Conservation (phyloP, 2,113 vertebrate species). For the Egretta garzetta region DNA sequence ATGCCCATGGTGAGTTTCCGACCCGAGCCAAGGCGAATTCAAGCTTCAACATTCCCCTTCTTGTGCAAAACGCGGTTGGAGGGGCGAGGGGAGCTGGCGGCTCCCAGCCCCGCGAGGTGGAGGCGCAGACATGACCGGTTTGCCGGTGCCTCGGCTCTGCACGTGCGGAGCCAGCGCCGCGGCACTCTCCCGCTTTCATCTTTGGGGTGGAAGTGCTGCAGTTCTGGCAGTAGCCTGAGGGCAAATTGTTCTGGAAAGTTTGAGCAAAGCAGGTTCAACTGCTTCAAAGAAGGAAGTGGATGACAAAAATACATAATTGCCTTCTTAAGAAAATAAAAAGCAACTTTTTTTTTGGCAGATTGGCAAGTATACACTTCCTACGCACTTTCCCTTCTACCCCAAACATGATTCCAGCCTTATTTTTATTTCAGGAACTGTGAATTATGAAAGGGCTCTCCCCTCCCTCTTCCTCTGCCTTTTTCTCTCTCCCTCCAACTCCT, state of each 20-base stretch:
- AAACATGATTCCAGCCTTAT: conserved; percentile 63
- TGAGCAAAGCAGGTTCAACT: conserved; percentile 54
- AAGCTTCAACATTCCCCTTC: background rate
- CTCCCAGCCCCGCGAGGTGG: background rate
- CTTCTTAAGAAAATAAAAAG: conserved; percentile 65
- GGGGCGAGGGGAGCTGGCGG: background rate
- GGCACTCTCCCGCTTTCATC: background rate
- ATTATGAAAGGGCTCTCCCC: conserved; percentile 55
- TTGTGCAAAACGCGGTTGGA: background rate
- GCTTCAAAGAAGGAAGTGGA: conserved; percentile 59
- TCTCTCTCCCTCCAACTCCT: background rate
- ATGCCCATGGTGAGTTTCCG: background rate
- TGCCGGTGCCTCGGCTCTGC: background rate
- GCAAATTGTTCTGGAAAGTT: conserved; percentile 55
- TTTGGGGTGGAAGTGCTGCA: conserved; percentile 5
- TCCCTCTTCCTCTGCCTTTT: conserved; percentile 47
- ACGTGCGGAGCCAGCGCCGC: background rate
- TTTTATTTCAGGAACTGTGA: conserved; percentile 60
- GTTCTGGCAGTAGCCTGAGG: conserved; percentile 56
- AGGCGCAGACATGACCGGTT: background rate
- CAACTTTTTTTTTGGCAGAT: conserved; percentile 55
- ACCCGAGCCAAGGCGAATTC: background rate
- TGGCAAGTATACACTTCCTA: conserved; percentile 65
- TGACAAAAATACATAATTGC: conserved; percentile 65
- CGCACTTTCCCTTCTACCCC: conserved; percentile 45